Evolutionary conservation across 2,797 vertebrate species (phyloP).

Genomic region (Coreius guichenoti): DNA sequence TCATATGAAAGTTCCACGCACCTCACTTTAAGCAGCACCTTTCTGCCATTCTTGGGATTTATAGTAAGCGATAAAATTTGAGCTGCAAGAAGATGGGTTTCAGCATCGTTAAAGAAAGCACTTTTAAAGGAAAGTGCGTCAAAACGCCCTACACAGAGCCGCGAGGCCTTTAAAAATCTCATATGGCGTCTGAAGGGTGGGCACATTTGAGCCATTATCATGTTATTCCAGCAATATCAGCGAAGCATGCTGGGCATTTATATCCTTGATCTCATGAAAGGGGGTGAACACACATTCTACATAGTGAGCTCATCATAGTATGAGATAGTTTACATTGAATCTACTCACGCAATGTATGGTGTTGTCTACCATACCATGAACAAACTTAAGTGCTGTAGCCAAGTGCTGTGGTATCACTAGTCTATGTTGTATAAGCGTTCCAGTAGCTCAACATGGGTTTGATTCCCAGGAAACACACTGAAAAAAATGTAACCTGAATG

Average conservation of each 20-base stretch:
- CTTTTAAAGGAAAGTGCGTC: constrained; percentile 48
- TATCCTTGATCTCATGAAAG: constrained; percentile 24
- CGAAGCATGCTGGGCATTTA: constrained; percentile 26
- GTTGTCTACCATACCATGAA: neutral
- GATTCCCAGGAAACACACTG: neutral
- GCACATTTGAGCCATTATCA: constrained; percentile 39
- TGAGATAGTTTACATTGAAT: neutral
- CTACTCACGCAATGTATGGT: neutral
- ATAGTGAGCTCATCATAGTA: constrained; percentile 2
- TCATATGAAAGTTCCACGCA: constrained; percentile 60
- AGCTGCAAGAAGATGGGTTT: constrained; percentile 57
- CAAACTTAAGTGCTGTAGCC: neutral
- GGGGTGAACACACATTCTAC: neutral
- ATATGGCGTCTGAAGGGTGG: constrained; percentile 28
- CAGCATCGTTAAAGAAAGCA: constrained; percentile 52
- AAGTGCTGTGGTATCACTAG: neutral
- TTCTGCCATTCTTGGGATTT: constrained; percentile 58
- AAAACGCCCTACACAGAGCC: constrained; percentile 22
- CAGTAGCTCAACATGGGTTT: neutral
- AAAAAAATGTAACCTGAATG: neutral
- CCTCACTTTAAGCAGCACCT: constrained; percentile 61
- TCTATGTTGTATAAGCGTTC: neutral
- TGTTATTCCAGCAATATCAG: constrained; percentile 41
- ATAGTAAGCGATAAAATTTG: constrained; percentile 59
- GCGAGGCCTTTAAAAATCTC: constrained; percentile 37